phyloP scores from a whole-genome alignment of 2,888 invertebrate species.

The Molorchus minor region DNA sequence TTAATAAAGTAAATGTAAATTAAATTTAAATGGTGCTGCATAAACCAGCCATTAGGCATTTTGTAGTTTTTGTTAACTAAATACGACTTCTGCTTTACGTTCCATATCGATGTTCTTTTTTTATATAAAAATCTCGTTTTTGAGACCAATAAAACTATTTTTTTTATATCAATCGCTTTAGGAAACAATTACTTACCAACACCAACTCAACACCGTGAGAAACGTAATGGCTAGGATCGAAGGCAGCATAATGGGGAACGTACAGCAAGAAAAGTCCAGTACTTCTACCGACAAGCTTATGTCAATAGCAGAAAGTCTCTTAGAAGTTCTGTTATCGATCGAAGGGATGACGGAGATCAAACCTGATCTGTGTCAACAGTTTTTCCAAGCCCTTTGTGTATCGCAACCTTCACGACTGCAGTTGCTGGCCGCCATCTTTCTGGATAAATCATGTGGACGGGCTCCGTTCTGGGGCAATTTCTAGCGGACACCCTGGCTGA shows the following conservation, averaged over 20 bases:
- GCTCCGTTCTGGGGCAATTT: slow-evolving; percentile 87
- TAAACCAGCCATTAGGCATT: no score
- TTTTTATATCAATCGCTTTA: no score
- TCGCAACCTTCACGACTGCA: slow-evolving; percentile 82
- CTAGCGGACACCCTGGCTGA: slow-evolving; percentile 79
- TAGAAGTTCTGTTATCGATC: slow-evolving; percentile 76
- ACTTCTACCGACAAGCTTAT: slow-evolving; percentile 86
- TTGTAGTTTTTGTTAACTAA: no score
- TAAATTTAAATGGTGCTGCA: no score
- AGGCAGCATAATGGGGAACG: slow-evolving; percentile 53
- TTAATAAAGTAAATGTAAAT: no score
- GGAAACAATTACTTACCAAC: slow-evolving; percentile 89
- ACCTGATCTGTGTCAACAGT: slow-evolving; percentile 67
- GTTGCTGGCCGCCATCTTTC: slow-evolving; percentile 78
- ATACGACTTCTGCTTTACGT: no score
- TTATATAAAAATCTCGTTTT: no score
- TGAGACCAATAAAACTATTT: no score
- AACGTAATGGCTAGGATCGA: slow-evolving; percentile 80
- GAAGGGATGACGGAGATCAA: slow-evolving; percentile 55
- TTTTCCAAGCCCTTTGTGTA: slow-evolving; percentile 79
- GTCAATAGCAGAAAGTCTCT: slow-evolving; percentile 80
- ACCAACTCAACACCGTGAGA: slow-evolving; percentile 85
- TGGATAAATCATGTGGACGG: slow-evolving; percentile 68
- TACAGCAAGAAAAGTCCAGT: slow-evolving; percentile 18
- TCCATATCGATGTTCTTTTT: no score